Conservation (phyloP, 1,140 invertebrate species). For the Drosophila murphyi region DNA sequence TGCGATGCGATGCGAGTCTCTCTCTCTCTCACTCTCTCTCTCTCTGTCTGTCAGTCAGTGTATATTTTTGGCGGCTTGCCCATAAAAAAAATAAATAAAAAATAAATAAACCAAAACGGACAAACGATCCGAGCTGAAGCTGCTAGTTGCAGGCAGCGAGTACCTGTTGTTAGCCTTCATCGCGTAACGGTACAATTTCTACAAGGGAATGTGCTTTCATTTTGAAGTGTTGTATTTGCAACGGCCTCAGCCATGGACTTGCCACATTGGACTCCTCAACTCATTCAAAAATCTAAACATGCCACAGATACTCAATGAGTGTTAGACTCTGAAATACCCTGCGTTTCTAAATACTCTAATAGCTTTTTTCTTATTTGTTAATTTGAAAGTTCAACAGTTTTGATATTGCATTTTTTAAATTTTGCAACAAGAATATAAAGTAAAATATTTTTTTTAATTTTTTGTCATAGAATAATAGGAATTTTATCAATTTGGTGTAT, state of each 20-base stretch:
- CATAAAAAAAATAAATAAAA: conserved; percentile 32
- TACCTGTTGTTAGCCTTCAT: conserved; percentile 23
- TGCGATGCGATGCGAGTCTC: conserved; percentile 25
- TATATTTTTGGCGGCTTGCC: conserved; percentile 25
- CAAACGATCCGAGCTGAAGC: conserved; percentile 63
- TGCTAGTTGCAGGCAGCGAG: neutral
- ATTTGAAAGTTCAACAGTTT: too few species aligned
- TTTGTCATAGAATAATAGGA: too few species aligned
- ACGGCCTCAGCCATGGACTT: conserved; percentile 40
- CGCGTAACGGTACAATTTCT: conserved; percentile 79
- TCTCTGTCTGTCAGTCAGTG: conserved; percentile 8
- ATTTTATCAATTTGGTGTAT: too few species aligned
- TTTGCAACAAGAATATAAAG: too few species aligned
- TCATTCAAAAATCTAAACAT: conserved; percentile 52
- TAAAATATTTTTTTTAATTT: too few species aligned
- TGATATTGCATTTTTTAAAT: too few species aligned
- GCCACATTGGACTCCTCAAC: conserved; percentile 33
- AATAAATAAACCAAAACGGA: conserved; percentile 40
- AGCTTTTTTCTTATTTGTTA: neutral
- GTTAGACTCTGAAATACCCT: neutral
- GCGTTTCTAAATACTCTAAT: neutral
- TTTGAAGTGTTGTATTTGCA: conserved; percentile 80
- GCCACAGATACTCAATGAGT: neutral
- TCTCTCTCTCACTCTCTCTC: conserved; percentile 7
- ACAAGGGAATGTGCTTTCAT: conserved; percentile 83